Base-by-base conservation (phyloP, 2,113 vertebrate genomes). In the Mandrillus leucophaeus region DNA sequence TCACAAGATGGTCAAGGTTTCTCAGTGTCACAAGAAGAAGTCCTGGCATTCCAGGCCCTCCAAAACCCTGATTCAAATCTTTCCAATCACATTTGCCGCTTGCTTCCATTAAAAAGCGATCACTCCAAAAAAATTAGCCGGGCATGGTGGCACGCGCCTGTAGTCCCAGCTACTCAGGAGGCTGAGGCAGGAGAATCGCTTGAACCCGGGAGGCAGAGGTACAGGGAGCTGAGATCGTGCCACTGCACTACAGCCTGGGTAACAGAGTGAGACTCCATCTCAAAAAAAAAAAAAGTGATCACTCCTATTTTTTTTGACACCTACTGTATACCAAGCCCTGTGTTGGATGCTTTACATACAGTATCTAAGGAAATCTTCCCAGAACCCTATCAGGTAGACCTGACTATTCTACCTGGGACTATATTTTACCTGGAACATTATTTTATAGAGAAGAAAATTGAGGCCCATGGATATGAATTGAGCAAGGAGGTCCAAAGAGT, bases 41-140 rank as follows among this genome's bases (percentile, higher is more conserved):
- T 92, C 48, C 40, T 85, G 52, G 52, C 11, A 45, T 73, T 86
- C 27, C 8, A 73, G 40, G 43, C 35, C 48, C 32, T 91, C 84
- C 27, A 59, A 64, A 96, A 94, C 85, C 50, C 72, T 81, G 30
- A 93, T 78, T 96, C 70, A 85, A 66, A 59, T 88, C 45, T 93
- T 94, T 91, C 91, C 27, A 81, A 52, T 93, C 91, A 88, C 72
- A 93, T 94, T 90, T 96, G n/a, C 55, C 64, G 70, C 30, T 95
- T 25, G 38, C 38, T 95, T 40, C 45, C 57, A 95, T 94, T 97
- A 89, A 88, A 90, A 93, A 95, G 89, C 55, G 48, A 85, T 88
- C 23, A 30, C 45, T 95, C 72, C 14, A 30, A 30, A 64, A 64
- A 64, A 64, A 64, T 32, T 64, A 64, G 61, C 30, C 12, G 5